phyloP scores from a whole-genome alignment of 2,797 vertebrate genomes.

The Emydoidea blandingii region DNA sequence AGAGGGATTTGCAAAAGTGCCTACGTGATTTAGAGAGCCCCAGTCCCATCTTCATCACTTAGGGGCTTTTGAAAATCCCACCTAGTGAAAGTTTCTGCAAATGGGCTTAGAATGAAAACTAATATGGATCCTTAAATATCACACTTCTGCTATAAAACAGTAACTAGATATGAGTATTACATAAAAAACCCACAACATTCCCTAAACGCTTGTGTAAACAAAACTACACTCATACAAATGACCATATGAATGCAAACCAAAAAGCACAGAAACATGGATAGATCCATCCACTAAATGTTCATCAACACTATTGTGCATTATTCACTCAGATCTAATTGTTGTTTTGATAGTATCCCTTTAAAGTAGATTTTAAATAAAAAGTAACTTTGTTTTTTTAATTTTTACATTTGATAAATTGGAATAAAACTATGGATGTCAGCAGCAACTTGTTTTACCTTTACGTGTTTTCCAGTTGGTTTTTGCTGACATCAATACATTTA shows the following conservation, averaged over 20 bases:
- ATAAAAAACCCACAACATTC: background rate
- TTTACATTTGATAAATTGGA: background rate
- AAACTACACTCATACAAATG: background rate
- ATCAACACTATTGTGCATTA: background rate
- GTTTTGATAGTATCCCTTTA: background rate
- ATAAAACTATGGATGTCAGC: background rate
- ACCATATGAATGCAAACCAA: background rate
- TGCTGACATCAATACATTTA: constrained; percentile 17
- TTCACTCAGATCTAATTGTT: background rate
- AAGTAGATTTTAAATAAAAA: background rate
- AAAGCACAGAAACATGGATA: accelerated
- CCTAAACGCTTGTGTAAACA: background rate
- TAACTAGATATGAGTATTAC: background rate
- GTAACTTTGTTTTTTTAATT: background rate
- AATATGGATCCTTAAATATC: background rate
- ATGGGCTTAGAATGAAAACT: background rate
- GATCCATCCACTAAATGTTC: accelerated
- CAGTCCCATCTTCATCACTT: background rate
- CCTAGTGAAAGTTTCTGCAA: background rate
- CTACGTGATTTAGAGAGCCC: background rate
- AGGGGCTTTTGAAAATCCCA: background rate
- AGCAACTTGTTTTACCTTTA: background rate
- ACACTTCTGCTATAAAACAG: background rate
- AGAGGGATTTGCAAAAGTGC: background rate
- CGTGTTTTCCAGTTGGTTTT: constrained; percentile 22